phyloP scores from a whole-genome alignment of 2,888 invertebrate genomes.

The Aspidiotus rigidus region DNA sequence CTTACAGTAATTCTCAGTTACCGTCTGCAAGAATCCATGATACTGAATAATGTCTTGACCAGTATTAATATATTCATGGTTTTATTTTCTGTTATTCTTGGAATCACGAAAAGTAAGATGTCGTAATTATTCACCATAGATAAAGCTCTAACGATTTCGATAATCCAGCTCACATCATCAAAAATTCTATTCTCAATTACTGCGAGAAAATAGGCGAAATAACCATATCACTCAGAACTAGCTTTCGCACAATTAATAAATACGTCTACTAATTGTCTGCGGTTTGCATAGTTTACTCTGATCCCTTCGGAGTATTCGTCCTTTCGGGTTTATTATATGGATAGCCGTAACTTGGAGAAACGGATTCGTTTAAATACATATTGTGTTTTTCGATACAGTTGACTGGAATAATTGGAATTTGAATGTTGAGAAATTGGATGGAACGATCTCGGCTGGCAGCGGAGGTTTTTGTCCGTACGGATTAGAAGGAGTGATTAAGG shows the following conservation, averaged over 20 bases:
- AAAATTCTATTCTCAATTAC: too few relatives aligned
- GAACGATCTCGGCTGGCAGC: slow-evolving; percentile 40
- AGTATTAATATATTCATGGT: slow-evolving; percentile 65
- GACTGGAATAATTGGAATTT: slow-evolving; percentile 6
- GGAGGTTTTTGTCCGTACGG: slow-evolving; percentile 51
- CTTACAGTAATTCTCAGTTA: slow-evolving; percentile 55
- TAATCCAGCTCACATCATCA: too few relatives aligned
- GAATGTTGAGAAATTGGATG: not conserved
- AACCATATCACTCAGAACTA: not conserved
- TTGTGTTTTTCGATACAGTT: too few relatives aligned
- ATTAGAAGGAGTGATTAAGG: slow-evolving; percentile 43
- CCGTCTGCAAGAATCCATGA: slow-evolving; percentile 69
- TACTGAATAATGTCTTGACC: slow-evolving; percentile 70
- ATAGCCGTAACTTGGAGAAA: too few relatives aligned
- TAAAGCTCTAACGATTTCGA: too few relatives aligned
- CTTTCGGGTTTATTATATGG: not conserved
- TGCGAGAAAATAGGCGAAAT: too few relatives aligned
- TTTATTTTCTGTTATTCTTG: slow-evolving; percentile 56
- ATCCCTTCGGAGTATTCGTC: not conserved
- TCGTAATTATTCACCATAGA: not conserved
- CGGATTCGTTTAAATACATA: too few relatives aligned
- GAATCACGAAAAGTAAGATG: slow-evolving; percentile 20
- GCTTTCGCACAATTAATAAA: not conserved
- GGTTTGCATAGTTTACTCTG: not conserved
- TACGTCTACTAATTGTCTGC: too few relatives aligned